Evolutionary conservation across 2,888 invertebrate genomes (phyloP), one percentile per base, ranked within the genome.

Genomic region (Dorcus parallelipipedus): DNA sequence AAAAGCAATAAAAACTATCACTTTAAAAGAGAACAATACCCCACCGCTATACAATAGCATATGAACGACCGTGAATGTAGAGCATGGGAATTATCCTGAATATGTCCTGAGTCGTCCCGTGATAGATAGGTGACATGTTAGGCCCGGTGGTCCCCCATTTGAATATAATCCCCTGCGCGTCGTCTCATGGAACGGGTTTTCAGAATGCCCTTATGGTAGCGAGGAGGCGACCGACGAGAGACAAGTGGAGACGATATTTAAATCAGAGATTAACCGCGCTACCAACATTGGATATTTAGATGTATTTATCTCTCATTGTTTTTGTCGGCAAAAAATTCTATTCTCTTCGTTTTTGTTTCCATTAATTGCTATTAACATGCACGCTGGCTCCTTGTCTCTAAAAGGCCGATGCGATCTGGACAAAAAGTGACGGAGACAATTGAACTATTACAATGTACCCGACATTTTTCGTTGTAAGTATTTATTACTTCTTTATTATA

Each of bases 91-190:
- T 17, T 48, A 23, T 48, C 26, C 48, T 17, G 26, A 52, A 41
- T 38, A 14, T 49, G 20, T 49, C 49, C 43, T 8, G 26, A 45
- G 51, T 51, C 51, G 38, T 48, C 50, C 54, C 60, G 67, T 74
- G 74, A 76, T 76, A 71, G 75, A 76, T 76, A 68, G 67, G 72
- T 74, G 75, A 74, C 74, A 71, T 70, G 70, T 65, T 64, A 61
- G 56, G 65, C 69, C 70, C 70, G 76, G 76, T 76, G 76, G 77
- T 76, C 76, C 73, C 67, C 69, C 69, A 76, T 76, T 76, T 76
- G 73, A 76, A 76, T 76, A 76, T 76, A 76, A 76, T 76, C 73
- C 62, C 41, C 41, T 45, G 50, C 42, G 33, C 39, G 45, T 59
- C 57, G 52, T 59, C 57, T 50, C 45, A 45, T 7, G 45, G 58